Evolutionary conservation across 2,797 vertebrate genomes (phyloP), one percentile per base, ranked within the genome.

Genomic region (Microcaecilia unicolor): DNA sequence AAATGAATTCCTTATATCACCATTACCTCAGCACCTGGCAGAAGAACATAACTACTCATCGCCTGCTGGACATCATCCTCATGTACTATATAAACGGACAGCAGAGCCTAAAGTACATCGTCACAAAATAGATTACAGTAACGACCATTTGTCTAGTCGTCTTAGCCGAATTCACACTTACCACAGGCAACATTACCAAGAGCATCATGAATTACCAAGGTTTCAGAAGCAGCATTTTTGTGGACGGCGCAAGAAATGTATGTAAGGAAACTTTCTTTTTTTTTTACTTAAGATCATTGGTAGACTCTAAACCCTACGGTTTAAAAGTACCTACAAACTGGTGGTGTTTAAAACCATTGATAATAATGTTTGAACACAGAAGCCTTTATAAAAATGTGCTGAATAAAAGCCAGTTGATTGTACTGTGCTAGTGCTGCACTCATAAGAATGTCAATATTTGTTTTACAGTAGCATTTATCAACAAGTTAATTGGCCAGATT

Each of bases 161-260:
- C 55, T 12, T 15, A 39, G 31, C 43, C 31, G 44, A 23, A 27
- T 21, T 32, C 70, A 30, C 31, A 7, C 19, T 29, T 34, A 59
- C 44, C 60, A 53, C 11, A 42, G 55, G 14, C 48, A 44, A 7
- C 64, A 28, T 18, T 59, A 37, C 10, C 83, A 52, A 43, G 75
- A 61, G 3, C 44, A 51, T 35, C 60, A 60, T 46, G 56, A 64
- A 63, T 76, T n/a, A 62, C 41, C 86, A 70, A 87, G 70, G 61
- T 63, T 76, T 44, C 84, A 80, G 68, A 92, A 76, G 73, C 90
- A 91, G 54, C 91, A 98, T 66, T 98, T 94, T 84, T 98, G 95
- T 81, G 95, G 95, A 86, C 91, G 74, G 74, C 91, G 88, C 85
- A 96, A 93, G 90, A 92, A 96, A 96, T 93, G 95, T 99, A 95